Base-by-base conservation (phyloP, 1,140 invertebrate species). In the Adoxophyes honmai region DNA sequence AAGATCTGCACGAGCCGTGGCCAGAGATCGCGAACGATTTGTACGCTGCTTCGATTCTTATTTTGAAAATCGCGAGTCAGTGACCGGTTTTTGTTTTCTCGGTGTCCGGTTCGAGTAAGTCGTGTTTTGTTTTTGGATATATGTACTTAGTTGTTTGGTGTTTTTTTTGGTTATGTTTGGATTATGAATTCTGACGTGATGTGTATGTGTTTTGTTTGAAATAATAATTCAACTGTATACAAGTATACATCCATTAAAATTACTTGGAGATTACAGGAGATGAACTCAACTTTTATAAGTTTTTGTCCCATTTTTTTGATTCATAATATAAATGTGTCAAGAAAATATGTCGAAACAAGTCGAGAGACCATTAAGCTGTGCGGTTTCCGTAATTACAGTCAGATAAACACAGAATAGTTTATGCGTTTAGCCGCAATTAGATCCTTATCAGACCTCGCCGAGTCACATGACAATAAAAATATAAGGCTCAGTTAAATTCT, bases 381-480 rank as follows among this genome's bases (percentile, higher is more conserved):
- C 52, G 34, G 59, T 62, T 66, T 62, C 64, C 64, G 44, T 39
- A 48, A 59, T 61, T 56, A 53, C 38, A 42, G 15, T 4, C 2
- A 44, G 8, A 44, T n/a, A 18, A 18, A 44, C 39, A 44, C 39
- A 18, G 39, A 44, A 44, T 44, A 44, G 38, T 14, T 28, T 28
- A 28, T 16, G 39, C 39, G n/a, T 28, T 28, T 28, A 21, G n/a
- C 39, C 16, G 39, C 39, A 15, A 44, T 44, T 44, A 44, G 39
- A 44, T 44, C 15, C 5, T 10, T 44, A 44, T 44, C 39, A 28
- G 21, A 28, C 2, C 21, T 28, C 21, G 21, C 6, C 21, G 21
- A 28, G 21, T 44, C 39, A 44, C 39, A 44, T 16, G 39, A 21
- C 8, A 44, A 44, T 28, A 28, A 28, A 28, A 28, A 28, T 28